Evolutionary conservation across 1,140 invertebrate species (phyloP).

Genomic region (Zaprionus davidi): DNA sequence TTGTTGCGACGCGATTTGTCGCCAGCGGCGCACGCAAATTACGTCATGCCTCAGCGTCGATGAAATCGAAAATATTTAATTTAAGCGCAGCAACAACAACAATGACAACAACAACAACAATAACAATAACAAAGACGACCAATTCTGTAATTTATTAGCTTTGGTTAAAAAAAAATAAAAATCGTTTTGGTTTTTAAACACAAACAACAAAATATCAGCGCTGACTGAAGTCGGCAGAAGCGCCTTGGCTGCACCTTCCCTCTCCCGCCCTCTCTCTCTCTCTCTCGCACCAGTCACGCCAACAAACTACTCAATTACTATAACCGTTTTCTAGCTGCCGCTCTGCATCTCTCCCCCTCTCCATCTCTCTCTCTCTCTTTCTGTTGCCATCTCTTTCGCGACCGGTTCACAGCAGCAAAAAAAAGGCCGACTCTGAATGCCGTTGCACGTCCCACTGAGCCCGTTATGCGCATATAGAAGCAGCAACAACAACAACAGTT

Average conservation of each 20-base stretch:
- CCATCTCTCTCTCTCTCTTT: neutral
- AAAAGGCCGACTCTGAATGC: constrained; percentile 23
- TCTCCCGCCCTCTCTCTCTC: neutral
- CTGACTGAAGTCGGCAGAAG: neutral
- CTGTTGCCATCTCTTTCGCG: neutral
- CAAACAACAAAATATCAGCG: neutral
- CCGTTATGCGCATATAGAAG: constrained; percentile 23
- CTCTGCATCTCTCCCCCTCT: neutral
- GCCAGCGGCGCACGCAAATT: constrained; percentile 62
- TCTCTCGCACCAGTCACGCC: neutral
- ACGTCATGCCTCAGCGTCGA: constrained; percentile 59
- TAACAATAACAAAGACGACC: constrained; percentile 47
- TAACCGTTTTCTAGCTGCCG: constrained; percentile 10
- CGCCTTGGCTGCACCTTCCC: neutral
- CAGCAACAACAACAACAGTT: neutral
- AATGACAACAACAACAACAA: constrained; percentile 19
- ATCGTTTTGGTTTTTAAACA: constrained; percentile 23
- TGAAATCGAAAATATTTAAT: constrained; percentile 64
- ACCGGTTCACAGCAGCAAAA: constrained; percentile 23
- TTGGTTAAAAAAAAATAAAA: constrained; percentile 64
- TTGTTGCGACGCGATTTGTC: constrained; percentile 30
- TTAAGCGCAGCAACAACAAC: constrained; percentile 43
- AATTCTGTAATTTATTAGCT: constrained; percentile 78
- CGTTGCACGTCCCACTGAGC: constrained; percentile 35
- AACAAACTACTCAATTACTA: neutral